Evolutionary conservation across 2,797 vertebrate genomes (phyloP), one percentile per base, ranked within the genome.

Genomic region (Mus caroli): DNA sequence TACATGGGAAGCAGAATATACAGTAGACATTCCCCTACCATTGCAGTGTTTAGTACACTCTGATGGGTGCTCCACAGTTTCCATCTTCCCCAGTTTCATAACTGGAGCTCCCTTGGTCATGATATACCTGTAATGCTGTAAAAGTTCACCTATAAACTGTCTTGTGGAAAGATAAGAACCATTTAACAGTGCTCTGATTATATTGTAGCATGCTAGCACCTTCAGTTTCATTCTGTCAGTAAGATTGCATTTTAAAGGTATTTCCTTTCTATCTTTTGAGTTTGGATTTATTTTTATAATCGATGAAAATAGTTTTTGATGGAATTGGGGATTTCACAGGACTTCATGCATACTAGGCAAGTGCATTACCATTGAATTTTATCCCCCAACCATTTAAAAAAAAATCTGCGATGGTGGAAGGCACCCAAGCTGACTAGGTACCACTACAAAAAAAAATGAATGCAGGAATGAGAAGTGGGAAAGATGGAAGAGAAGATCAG

Each of bases 1-100:
- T n/a, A 22, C 1, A 0, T 34, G 2, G 5, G 37, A 73, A 26
- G 43, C 28, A 0, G 26, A 46, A n/a, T 58, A 0, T 37, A 26
- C 5, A 13, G 2, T n/a, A 76, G 93, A 19, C 2, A 0, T 14
- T 40, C 14, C 19, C 52, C 9, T 4, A 46, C 24, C 22, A 12
- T 54, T 0, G 0, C 14, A 4, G 40, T 6, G 46, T 6, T 31
- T 19, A 15, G 28, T 4, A 12, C 14, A n/a, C 6, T 69, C 15
- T 52, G 15, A 13, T 69, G 34, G 2, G 15, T 73, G 20, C 9
- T 73, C 9, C n/a, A 37, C n/a, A 37, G 15, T n/a, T 71, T 37
- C 24, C 2, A 15, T 43, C 43, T 80, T 92, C 13, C 13, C 6
- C 1, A 20, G n/a, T 79, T 82, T 78, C 43, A 15, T 26, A 22